Evolutionary conservation across 2,888 invertebrate species (phyloP).

Genomic region (Ceramica pisi): DNA sequence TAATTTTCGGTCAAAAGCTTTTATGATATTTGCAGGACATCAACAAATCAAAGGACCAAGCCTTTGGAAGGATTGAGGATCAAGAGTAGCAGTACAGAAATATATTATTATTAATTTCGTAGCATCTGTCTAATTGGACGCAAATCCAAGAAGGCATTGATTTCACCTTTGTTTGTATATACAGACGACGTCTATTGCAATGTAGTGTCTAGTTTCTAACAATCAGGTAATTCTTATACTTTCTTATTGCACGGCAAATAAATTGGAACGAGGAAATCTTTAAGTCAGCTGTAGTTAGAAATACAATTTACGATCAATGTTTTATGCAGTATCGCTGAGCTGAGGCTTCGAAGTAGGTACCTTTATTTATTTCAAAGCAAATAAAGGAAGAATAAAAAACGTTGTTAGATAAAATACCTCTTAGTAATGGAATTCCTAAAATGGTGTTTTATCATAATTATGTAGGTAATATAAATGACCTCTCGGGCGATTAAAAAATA

Average conservation of each 20-base stretch:
- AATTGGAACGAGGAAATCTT: constrained; percentile 19
- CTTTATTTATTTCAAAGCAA: constrained; percentile 9
- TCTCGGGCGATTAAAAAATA: not conserved
- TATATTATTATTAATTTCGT: not conserved
- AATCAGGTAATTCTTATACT: constrained; percentile 22
- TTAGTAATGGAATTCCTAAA: not conserved
- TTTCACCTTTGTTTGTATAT: constrained; percentile 25
- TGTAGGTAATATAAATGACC: too few species aligned
- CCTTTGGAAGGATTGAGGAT: not conserved
- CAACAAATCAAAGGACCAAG: not conserved
- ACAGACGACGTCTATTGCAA: constrained; percentile 8
- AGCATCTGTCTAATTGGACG: constrained; percentile 5
- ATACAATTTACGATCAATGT: constrained; percentile 25
- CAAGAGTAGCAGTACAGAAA: not conserved
- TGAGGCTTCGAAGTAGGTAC: not conserved
- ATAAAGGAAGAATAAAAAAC: not conserved
- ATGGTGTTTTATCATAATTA: too few species aligned
- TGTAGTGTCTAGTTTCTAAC: constrained; percentile 28
- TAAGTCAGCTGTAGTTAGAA: not conserved
- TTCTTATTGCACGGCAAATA: constrained; percentile 13
- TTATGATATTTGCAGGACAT: not conserved
- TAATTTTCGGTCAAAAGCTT: not conserved
- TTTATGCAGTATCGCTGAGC: constrained; percentile 11
- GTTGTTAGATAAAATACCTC: not conserved
- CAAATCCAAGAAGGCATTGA: constrained; percentile 16